Percentiles rank a stretch among this genome's conserved stretches.
Conservation (phyloP, 2,888 invertebrate genomes). For the Trissolcus japonicus region DNA sequence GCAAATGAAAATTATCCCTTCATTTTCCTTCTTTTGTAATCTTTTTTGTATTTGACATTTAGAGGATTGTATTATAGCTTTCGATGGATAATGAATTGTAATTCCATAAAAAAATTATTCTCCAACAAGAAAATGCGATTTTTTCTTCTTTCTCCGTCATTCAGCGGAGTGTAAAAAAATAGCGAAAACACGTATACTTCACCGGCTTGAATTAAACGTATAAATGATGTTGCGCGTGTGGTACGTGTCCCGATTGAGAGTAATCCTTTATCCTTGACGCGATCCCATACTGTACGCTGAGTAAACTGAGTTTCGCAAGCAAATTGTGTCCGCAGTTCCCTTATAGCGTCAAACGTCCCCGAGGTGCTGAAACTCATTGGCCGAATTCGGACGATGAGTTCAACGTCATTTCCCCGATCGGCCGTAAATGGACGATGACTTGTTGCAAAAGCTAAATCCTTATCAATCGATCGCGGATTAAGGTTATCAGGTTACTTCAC, state of each 20-base stretch:
- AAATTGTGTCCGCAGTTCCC: conserved; percentile 71
- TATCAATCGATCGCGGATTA: conserved; percentile 31
- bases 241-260: conserved; percentile 58
- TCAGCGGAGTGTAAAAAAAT: not conserved
- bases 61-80: too few relatives aligned
- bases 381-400: conserved; percentile 55
- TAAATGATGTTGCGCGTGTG: conserved; percentile 28
- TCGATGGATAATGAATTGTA: too few relatives aligned
- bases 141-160: not conserved
- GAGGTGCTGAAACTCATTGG: conserved; percentile 53
- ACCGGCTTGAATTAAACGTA: conserved; percentile 22
- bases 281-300: conserved; percentile 66
- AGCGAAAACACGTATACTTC: conserved; percentile 1
- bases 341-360: conserved; percentile 63
- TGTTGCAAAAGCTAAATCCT: conserved; percentile 12
- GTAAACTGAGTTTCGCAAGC: conserved; percentile 73
- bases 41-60: too few relatives aligned
- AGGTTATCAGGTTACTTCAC: conserved; percentile 35
- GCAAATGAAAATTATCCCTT: too few relatives aligned
- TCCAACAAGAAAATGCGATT: not conserved
- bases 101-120: too few relatives aligned
- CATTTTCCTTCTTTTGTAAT: too few relatives aligned
- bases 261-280: conserved; percentile 73
- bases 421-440: conserved; percentile 42
- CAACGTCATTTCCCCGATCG: conserved; percentile 40